These are phyloP conservation scores for Aphaenogaster floridana DNA, from an alignment of 1,140 invertebrate genomes.

Conservation along the genomic window DNA sequence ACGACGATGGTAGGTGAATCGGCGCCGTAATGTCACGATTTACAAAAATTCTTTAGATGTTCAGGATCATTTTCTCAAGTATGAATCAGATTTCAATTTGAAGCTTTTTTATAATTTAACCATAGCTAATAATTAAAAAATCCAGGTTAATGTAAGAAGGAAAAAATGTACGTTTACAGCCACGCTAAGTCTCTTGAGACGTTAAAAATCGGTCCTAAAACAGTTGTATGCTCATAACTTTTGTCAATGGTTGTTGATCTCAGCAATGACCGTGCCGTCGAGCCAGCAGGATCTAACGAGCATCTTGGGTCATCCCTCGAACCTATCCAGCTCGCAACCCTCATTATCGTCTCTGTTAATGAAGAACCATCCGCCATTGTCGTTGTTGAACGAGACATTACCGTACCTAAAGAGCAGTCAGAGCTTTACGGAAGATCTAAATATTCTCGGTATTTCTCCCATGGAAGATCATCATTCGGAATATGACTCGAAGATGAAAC, in stretches of 20 bases:
- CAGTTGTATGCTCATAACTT: neutral
- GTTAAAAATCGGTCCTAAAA: neutral
- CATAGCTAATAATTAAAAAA: neutral
- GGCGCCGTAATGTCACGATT: neutral
- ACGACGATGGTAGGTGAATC: slow-evolving; percentile 74
- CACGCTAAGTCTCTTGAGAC: neutral
- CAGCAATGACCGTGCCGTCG: slow-evolving; percentile 67
- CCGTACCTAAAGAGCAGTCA: slow-evolving; percentile 76
- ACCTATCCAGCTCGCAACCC: slow-evolving; percentile 70
- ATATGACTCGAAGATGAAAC: slow-evolving; percentile 75
- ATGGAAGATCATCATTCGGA: slow-evolving; percentile 73
- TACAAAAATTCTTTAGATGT: neutral
- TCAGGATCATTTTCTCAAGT: neutral
- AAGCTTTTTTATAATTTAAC: neutral
- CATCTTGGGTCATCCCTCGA: slow-evolving; percentile 72
- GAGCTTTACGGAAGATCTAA: slow-evolving; percentile 75
- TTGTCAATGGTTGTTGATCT: slow-evolving; percentile 6
- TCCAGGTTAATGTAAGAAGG: neutral
- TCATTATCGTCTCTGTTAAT: slow-evolving; percentile 70
- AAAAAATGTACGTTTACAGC: neutral
- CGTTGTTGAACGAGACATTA: slow-evolving; percentile 73
- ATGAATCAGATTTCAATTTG: neutral
- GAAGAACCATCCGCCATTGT: slow-evolving; percentile 72
- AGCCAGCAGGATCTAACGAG: slow-evolving; percentile 74
- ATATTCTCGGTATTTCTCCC: slow-evolving; percentile 67